phyloP scores from a whole-genome alignment of 2,888 invertebrate genomes.

The Drosophila hamatofila region DNA sequence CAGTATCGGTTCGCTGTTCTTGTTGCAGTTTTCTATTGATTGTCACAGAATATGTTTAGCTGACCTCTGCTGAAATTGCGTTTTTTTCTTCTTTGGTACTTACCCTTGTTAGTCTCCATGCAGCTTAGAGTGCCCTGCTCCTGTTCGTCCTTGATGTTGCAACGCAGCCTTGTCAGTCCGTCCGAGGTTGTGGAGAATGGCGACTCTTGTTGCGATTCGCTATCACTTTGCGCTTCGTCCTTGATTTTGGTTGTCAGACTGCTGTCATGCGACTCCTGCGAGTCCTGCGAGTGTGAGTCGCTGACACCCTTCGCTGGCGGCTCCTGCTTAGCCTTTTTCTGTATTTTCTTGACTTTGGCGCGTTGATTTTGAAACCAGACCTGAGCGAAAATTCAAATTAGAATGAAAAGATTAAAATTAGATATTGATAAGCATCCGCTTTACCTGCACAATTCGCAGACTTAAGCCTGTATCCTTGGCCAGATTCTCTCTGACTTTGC shows the following conservation, averaged over 20 bases:
- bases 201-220: constrained; percentile 83
- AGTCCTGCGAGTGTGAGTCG: constrained; percentile 85
- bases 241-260: constrained; percentile 87
- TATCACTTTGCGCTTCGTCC: constrained; percentile 88
- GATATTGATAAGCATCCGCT: too few relatives aligned
- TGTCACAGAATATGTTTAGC: constrained; percentile 1
- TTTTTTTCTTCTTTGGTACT: background rate
- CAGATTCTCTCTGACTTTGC: constrained; percentile 92
- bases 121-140: constrained; percentile 83
- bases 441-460: constrained; percentile 93
- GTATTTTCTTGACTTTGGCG: constrained; percentile 89
- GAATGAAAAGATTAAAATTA: background rate
- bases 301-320: constrained; percentile 84
- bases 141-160: constrained; percentile 84
- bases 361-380: constrained; percentile 89
- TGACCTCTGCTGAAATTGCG: background rate
- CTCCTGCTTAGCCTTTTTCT: constrained; percentile 88
- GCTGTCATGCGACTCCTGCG: constrained; percentile 86
- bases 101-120: constrained; percentile 85
- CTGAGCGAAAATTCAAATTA: constrained; percentile 72
- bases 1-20: constrained; percentile 84
- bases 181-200: constrained; percentile 79
- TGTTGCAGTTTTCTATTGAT: constrained; percentile 83
- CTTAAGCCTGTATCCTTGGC: constrained; percentile 94
- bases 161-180: constrained; percentile 73